phyloP scores from a whole-genome alignment of 2,888 invertebrate species.

The Spicauda simplicius region DNA sequence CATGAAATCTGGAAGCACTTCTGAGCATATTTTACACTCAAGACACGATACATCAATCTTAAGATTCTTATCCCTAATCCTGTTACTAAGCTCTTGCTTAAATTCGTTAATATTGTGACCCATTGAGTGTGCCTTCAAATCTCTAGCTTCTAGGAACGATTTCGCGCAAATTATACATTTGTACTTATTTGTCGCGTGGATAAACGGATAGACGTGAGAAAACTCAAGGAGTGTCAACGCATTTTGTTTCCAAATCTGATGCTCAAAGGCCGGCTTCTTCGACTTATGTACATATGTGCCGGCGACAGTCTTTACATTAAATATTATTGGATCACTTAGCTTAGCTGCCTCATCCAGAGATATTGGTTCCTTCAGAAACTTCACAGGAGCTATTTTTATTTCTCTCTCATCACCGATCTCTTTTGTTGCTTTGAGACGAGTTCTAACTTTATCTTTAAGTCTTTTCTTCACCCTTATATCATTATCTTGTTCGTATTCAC shows the following conservation, averaged over 20 bases:
- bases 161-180: conserved; percentile 67
- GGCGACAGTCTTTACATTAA: conserved; percentile 54
- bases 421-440: neutral
- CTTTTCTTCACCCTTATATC: conserved; percentile 29
- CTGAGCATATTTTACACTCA: conserved; percentile 64
- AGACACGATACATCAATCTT: conserved; percentile 67
- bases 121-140: conserved; percentile 58
- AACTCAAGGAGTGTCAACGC: conserved; percentile 63
- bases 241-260: conserved; percentile 59
- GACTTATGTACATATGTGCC: conserved; percentile 37
- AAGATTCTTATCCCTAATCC: conserved; percentile 57
- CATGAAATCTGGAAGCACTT: conserved; percentile 49
- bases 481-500: conserved; percentile 45
- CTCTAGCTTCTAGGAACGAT: conserved; percentile 53
- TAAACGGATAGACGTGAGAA: conserved; percentile 67
- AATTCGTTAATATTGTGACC: conserved; percentile 58
- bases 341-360: conserved; percentile 51
- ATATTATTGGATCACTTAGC: conserved; percentile 44
- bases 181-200: conserved; percentile 62
- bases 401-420: neutral
- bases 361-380: conserved; percentile 59
- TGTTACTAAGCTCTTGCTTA: conserved; percentile 55
- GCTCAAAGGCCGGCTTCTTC: conserved; percentile 41
- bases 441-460: conserved; percentile 3
- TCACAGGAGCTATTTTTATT: conserved; percentile 36